Percentiles rank a stretch among this genome's conserved stretches.
Evolutionary conservation across 2,888 invertebrate genomes (phyloP).

Genomic region (Meliscaeva auricollis): DNA sequence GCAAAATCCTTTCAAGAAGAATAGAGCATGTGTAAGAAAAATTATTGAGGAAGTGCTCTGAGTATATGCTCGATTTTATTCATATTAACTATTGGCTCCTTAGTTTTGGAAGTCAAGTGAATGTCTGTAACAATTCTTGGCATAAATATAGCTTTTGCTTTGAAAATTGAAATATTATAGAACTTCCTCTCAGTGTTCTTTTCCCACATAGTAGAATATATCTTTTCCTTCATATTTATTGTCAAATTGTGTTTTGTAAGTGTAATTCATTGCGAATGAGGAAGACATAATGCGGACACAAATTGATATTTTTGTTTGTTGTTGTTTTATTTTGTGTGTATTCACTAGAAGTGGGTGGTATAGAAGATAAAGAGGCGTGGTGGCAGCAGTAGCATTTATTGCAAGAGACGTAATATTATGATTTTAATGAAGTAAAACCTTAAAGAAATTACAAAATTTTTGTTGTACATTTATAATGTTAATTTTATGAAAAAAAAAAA

Average conservation of each 20-base stretch:
- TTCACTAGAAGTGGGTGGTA: conserved; percentile 43
- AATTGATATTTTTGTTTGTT: conserved; percentile 16
- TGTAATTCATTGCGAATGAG: conserved; percentile 49
- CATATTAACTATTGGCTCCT: background rate
- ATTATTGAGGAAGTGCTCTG: background rate
- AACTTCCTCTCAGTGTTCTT: conserved; percentile 31
- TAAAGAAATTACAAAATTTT: background rate
- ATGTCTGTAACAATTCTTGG: too few species aligned
- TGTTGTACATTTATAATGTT: background rate
- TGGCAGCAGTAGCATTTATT: conserved; percentile 17
- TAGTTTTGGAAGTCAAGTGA: background rate
- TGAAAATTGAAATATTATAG: too few species aligned
- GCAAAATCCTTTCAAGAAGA: too few species aligned
- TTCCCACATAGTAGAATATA: conserved; percentile 55
- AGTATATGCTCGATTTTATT: too few species aligned
- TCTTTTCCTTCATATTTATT: conserved; percentile 54
- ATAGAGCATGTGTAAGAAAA: too few species aligned
- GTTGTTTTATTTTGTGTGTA: background rate
- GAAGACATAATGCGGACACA: conserved; percentile 61
- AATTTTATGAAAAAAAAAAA: background rate
- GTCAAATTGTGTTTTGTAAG: conserved; percentile 44
- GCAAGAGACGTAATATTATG: conserved; percentile 9
- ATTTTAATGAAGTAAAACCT: conserved; percentile 51
- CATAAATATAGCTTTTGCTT: too few species aligned
- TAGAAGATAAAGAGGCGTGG: conserved; percentile 47